Percentiles rank a stretch among this genome's conserved stretches.
phyloP scores from a whole-genome alignment of 2,797 vertebrate genomes.

The Carcharodon carcharias region DNA sequence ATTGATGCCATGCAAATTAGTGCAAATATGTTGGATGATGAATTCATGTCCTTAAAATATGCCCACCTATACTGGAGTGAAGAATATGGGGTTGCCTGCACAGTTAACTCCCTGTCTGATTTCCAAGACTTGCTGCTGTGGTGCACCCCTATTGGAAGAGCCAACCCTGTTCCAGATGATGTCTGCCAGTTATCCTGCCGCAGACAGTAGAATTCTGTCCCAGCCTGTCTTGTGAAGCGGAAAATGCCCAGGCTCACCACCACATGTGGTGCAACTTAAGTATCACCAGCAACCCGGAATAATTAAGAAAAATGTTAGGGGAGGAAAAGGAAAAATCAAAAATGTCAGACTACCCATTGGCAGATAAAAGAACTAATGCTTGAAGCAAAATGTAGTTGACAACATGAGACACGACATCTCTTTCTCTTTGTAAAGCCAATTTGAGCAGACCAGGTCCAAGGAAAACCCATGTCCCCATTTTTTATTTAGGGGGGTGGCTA shows the following conservation, averaged over 20 bases:
- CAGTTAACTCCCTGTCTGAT: not conserved
- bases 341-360: not conserved
- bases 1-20: not conserved
- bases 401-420: not conserved
- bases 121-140: not conserved
- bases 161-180: not conserved
- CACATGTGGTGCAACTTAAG: not conserved
- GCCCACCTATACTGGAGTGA: not conserved
- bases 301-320: not conserved
- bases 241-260: not conserved
- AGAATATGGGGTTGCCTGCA: not conserved
- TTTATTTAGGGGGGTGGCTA: not conserved
- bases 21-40: not conserved
- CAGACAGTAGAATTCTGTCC: not conserved
- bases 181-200: not conserved
- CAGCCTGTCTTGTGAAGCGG: not conserved
- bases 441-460: not conserved
- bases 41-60: not conserved
- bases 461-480: not conserved
- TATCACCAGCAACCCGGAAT: not conserved
- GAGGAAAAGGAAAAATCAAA: not conserved
- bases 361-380: not conserved
- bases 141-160: not conserved
- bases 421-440: not conserved
- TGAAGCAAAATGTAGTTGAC: not conserved